These are phyloP conservation scores for Amazona vittata DNA, from an alignment of 2,113 vertebrate species.

Conservation along the genomic window DNA sequence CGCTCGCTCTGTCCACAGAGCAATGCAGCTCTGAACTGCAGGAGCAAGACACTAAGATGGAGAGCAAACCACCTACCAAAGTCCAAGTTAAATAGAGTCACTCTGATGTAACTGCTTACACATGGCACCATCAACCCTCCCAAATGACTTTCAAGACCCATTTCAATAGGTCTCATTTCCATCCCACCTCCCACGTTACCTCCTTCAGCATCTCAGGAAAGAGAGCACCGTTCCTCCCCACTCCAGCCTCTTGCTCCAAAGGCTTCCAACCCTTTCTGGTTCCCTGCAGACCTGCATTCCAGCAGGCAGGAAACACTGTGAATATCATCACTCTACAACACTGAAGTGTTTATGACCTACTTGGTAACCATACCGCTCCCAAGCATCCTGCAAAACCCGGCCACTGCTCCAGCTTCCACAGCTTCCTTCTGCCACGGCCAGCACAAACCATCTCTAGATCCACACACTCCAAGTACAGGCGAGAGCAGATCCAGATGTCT, in stretches of 20 bases:
- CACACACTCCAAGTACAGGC: fast-evolving
- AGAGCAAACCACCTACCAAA: neutral
- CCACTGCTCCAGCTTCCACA: neutral
- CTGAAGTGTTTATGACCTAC: constrained; percentile 11
- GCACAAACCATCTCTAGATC: neutral
- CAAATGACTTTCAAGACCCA: neutral
- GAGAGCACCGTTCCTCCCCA: neutral
- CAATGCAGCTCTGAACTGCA: neutral
- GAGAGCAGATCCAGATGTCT: neutral
- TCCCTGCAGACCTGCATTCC: fast-evolving
- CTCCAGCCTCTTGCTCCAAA: neutral
- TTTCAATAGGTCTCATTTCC: neutral
- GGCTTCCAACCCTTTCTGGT: neutral
- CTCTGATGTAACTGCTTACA: neutral
- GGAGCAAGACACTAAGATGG: neutral
- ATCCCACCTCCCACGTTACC: neutral
- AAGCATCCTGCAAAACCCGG: neutral
- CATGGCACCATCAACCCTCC: neutral
- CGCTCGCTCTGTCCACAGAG: neutral
- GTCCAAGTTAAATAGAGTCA: neutral
- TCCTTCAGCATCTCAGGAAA: neutral
- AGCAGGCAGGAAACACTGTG: neutral
- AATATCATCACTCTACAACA: neutral
- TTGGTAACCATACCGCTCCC: neutral
- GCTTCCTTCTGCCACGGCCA: neutral